These are phyloP conservation scores for Drosophila peninsularis DNA, from an alignment of 2,888 invertebrate genomes.

Conservation along the genomic window DNA sequence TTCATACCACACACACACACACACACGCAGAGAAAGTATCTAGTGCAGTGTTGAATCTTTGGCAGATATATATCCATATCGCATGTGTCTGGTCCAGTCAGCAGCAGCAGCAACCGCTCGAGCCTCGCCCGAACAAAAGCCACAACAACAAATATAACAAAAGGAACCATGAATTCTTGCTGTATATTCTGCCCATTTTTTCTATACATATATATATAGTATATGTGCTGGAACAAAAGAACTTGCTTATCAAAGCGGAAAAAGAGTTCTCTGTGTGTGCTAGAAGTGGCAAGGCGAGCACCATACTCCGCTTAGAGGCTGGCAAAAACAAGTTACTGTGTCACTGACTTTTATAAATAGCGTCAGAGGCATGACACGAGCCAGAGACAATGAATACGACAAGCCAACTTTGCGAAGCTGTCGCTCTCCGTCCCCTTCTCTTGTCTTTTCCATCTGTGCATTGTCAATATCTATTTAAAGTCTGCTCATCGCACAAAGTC, in stretches of 20 bases:
- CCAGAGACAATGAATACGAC: constrained; percentile 54
- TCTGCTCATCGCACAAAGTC: constrained; percentile 36
- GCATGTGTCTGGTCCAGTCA: constrained; percentile 43
- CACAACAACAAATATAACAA: constrained; percentile 65
- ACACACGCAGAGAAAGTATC: constrained; percentile 21
- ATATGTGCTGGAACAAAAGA: constrained; percentile 66
- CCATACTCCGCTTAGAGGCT: constrained; percentile 18
- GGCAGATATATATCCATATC: constrained; percentile 62
- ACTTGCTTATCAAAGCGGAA: constrained; percentile 77
- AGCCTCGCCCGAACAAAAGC: constrained; percentile 57
- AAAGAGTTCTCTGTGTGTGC: constrained; percentile 64
- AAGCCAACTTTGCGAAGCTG: constrained; percentile 35
- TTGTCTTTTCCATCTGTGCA: constrained; percentile 8
- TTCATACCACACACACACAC: constrained; percentile 26
- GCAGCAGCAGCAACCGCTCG: constrained; percentile 37
- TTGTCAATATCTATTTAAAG: constrained; percentile 66
- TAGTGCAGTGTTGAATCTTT: constrained; percentile 41
- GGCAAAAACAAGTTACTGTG: constrained; percentile 72
- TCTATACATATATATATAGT: constrained; percentile 18
- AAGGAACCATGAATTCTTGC: constrained; percentile 65
- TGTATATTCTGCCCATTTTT: constrained; percentile 27
- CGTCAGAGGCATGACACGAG: constrained; percentile 68
- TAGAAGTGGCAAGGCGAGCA: constrained; percentile 66
- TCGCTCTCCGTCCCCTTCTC: not conserved
- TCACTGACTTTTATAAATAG: constrained; percentile 79